Conservation (phyloP, 1,140 invertebrate genomes). For the Gonioctena quinquepunctata region DNA sequence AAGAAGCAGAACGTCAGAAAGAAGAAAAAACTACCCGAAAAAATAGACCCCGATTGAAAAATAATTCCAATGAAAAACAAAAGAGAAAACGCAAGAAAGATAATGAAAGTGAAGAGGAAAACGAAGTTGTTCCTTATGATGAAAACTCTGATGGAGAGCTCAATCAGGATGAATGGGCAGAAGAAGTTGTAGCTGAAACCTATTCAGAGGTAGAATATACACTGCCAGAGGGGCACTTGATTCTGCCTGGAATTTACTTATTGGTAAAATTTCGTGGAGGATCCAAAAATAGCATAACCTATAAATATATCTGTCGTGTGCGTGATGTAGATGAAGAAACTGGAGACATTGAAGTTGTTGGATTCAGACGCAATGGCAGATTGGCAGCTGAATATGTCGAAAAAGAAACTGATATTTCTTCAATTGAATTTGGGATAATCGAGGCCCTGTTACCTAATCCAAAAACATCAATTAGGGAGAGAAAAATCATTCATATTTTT, state of each 20-base stretch:
- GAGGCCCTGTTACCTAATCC: not conserved
- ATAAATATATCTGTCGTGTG: not conserved
- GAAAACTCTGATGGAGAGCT: not conserved
- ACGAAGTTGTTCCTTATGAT: not conserved
- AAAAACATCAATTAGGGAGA: not conserved
- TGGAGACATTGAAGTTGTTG: conserved; percentile 11
- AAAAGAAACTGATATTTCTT: conserved; percentile 4
- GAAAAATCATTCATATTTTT: not conserved
- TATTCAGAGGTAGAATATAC: not conserved
- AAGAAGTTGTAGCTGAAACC: not conserved
- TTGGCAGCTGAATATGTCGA: not conserved
- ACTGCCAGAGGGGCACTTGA: not conserved
- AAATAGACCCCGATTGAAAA: not conserved
- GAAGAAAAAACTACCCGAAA: conserved; percentile 1
- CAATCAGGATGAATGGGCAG: not conserved
- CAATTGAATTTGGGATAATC: not conserved
- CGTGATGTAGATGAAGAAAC: conserved; percentile 9
- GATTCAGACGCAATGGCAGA: conserved; percentile 6
- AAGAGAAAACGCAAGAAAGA: not conserved
- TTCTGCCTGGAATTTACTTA: not conserved
- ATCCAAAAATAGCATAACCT: not conserved
- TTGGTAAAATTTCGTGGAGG: not conserved
- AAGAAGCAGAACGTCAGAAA: not conserved
- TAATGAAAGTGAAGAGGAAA: not conserved
- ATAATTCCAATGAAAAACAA: not conserved